phyloP scores from a whole-genome alignment of 2,888 invertebrate species.

The Brachyopa scutellaris region DNA sequence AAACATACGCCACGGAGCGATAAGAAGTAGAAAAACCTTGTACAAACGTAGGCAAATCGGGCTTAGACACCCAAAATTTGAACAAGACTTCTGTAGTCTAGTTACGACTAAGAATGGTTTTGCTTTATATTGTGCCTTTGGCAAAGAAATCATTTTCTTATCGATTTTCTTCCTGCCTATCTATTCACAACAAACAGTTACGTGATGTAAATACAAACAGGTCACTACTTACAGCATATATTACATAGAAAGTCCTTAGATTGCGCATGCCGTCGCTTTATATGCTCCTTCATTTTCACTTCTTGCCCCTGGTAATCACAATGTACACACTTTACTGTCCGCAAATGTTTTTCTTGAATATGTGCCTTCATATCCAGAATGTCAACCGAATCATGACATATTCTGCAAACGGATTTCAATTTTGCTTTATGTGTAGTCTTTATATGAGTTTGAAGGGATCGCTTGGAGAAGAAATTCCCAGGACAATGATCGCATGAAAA shows the following conservation, averaged over 20 bases:
- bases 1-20: too few species aligned
- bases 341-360: constrained; percentile 53
- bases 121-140: too few species aligned
- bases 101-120: too few species aligned
- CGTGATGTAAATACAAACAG: too few species aligned
- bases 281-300: constrained; percentile 62
- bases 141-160: too few species aligned
- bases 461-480: constrained; percentile 46
- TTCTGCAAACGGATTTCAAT: constrained; percentile 47
- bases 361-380: constrained; percentile 39
- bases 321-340: constrained; percentile 49
- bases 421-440: constrained; percentile 32
- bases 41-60: too few species aligned
- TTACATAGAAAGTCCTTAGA: constrained; percentile 72
- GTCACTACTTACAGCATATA: constrained; percentile 74
- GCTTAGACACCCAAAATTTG: too few species aligned
- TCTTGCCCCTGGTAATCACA: constrained; percentile 69
- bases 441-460: constrained; percentile 47
- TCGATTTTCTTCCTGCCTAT: too few species aligned
- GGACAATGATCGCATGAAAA: constrained; percentile 59
- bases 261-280: constrained; percentile 52
- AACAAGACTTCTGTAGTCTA: too few species aligned
- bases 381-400: constrained; percentile 57
- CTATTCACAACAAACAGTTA: too few species aligned
- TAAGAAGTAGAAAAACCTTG: too few species aligned